These are phyloP conservation scores for Herminia tarsipennalis DNA, from an alignment of 2,888 invertebrate genomes.

Conservation along the genomic window DNA sequence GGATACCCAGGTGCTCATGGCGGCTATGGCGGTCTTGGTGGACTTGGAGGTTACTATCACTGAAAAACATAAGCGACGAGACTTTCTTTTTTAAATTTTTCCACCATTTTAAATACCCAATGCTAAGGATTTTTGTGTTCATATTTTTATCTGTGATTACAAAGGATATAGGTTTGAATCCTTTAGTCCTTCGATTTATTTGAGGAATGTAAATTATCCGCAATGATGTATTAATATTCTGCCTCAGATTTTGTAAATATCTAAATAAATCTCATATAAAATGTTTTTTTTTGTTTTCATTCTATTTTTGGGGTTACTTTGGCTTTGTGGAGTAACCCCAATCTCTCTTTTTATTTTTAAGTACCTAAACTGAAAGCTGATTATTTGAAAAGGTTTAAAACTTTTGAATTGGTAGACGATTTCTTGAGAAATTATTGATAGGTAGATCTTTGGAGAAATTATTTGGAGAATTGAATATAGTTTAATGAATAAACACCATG, in stretches of 20 bases:
- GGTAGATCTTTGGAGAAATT: too few relatives aligned
- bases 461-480: too few relatives aligned
- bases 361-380: too few relatives aligned
- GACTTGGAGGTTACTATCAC: constrained; percentile 58
- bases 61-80: constrained; percentile 38
- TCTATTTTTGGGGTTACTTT: too few relatives aligned
- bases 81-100: neutral
- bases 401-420: too few relatives aligned
- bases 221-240: constrained; percentile 52
- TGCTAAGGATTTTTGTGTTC: constrained; percentile 22
- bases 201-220: constrained; percentile 11
- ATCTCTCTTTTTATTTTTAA: too few relatives aligned
- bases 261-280: constrained; percentile 40
- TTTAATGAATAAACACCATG: too few relatives aligned
- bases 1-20: constrained; percentile 16
- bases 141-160: constrained; percentile 29
- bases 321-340: too few relatives aligned
- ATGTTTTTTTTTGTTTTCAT: neutral
- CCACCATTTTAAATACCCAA: constrained; percentile 42
- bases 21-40: constrained; percentile 46
- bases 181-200: constrained; percentile 12
- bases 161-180: neutral
- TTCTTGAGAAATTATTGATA: too few relatives aligned
- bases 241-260: constrained; percentile 65
- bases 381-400: too few relatives aligned